Evolutionary conservation across 2,888 invertebrate genomes (phyloP).

Genomic region (Loripinus fragilis): DNA sequence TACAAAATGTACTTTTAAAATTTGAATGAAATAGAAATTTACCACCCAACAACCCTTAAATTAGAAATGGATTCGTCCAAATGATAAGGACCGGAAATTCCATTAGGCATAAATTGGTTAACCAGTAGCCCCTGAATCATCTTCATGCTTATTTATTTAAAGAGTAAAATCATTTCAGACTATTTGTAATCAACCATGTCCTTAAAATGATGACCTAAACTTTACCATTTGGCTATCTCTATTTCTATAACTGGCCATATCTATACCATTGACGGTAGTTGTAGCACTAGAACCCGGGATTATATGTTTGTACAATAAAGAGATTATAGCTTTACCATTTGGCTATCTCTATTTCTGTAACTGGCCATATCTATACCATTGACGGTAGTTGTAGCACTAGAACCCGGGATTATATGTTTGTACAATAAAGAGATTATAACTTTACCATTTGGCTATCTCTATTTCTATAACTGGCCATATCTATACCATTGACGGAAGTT

Average conservation of each 20-base stretch:
- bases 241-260: slow-evolving; percentile 40
- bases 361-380: slow-evolving; percentile 41
- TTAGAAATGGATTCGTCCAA: no score
- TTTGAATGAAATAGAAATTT: no score
- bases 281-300: slow-evolving; percentile 39
- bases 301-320: no score
- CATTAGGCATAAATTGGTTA: no score
- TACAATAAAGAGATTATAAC: no score
- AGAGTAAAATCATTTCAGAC: no score
- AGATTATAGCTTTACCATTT: background rate
- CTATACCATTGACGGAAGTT: background rate
- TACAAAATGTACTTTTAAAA: no score
- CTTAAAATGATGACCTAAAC: background rate
- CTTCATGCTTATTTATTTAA: no score
- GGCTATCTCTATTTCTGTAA: slow-evolving; percentile 6
- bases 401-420: slow-evolving; percentile 53
- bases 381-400: slow-evolving; percentile 30
- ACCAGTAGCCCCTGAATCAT: no score
- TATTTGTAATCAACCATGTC: no score
- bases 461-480: slow-evolving; percentile 40
- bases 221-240: background rate
- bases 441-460: background rate
- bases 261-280: slow-evolving; percentile 29
- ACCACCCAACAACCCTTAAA: no score
- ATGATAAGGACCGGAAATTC: no score